Evolutionary conservation across 2,113 vertebrate genomes (phyloP).

Genomic region (Microcebus ravelobensis): DNA sequence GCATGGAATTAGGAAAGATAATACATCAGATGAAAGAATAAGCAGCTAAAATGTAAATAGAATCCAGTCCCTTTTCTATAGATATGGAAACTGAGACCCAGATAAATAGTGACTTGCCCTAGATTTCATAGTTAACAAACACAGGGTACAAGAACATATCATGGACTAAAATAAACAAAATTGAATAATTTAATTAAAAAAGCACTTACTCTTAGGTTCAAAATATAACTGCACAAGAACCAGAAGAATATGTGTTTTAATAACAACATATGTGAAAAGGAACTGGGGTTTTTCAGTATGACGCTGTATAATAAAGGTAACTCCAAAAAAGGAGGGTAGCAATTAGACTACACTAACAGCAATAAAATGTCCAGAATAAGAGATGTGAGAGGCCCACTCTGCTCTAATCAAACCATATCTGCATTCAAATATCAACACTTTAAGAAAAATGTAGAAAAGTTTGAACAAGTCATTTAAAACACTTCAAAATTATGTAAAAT

Average conservation of each 20-base stretch:
- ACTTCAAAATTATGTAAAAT: slow-evolving; percentile 37
- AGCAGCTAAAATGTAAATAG: slow-evolving; percentile 40
- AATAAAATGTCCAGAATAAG: background rate
- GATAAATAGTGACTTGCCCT: background rate
- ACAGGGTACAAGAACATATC: background rate
- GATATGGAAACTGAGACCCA: slow-evolving; percentile 7
- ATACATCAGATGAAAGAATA: slow-evolving; percentile 17
- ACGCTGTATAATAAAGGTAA: slow-evolving; percentile 33
- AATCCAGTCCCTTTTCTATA: background rate
- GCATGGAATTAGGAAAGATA: background rate
- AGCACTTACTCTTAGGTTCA: slow-evolving; percentile 28
- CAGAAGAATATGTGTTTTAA: background rate
- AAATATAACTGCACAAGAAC: slow-evolving; percentile 46
- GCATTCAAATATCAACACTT: slow-evolving; percentile 5
- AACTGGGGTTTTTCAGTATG: background rate
- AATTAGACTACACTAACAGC: background rate
- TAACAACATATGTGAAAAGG: slow-evolving; percentile 43
- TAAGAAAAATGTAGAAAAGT: slow-evolving; percentile 31
- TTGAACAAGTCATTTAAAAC: slow-evolving; percentile 30
- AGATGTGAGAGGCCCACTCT: slow-evolving; percentile 1
- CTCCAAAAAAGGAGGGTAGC: background rate
- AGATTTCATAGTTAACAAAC: slow-evolving; percentile 41
- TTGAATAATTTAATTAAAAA: background rate
- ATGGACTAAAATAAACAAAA: slow-evolving; percentile 21
- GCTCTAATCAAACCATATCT: background rate